Base-by-base conservation (phyloP, 2,888 invertebrate genomes). In the Schrankia costaestrigalis region DNA sequence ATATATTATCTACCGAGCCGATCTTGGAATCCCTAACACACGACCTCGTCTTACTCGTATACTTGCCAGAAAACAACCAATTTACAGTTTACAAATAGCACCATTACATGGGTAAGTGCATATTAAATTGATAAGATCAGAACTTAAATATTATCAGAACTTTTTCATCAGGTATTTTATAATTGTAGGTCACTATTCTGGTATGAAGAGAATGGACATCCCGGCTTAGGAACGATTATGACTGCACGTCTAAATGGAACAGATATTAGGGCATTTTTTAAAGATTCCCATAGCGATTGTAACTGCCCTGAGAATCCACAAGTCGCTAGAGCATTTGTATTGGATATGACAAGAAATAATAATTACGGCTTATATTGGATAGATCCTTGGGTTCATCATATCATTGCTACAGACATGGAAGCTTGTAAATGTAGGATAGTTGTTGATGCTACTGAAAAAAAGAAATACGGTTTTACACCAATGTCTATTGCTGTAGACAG, bases 11-110 rank as follows among this genome's bases (percentile, higher is more conserved):
- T 91, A 92, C 60, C 90, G 91, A 44, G 80, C 94, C 3, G 91
- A 94, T 64, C 71, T 95, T 11, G 92, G 91, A 41, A 78, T 85
- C n/a, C 79, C 87, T 9, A 90, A 90, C 27, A 87, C 82, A 0
- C 66, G 90, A 11, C 90, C 91, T 0, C 75, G 83, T 6, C 60
- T 89, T 1, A 84, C 89, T 0, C 72, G 86, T n/a, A 70, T 94
- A 9, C 81, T 93, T 25, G 76, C 85, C 3, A 89, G 90, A 9
- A 78, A 79, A 23, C 83, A 81, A 4, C 87, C 89, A 0, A 90
- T 96, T 13, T 88, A 90, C 3, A 91, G 92, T 64, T 76, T 97
- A 13, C 91, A 94, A 63, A 89, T 95, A 1, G 90, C 94, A 35
- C 96, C 97, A 0, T 90, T 93, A 48, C 89, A 91, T n/a, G 91